Conservation (phyloP, 2,888 invertebrate genomes). For the Leucoptera coffeella region DNA sequence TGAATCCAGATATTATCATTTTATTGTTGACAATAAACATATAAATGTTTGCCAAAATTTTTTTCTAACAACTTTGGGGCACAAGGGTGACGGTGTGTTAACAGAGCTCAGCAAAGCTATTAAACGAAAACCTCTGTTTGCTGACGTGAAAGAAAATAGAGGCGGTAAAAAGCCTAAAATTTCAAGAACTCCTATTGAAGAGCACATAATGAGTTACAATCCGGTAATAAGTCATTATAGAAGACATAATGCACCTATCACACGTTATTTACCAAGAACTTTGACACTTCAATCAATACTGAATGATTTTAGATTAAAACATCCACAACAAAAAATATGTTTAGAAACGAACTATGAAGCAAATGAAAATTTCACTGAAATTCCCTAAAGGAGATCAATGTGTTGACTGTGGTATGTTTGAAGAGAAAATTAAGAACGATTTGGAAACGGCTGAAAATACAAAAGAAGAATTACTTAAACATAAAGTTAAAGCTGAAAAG, state of each 20-base stretch:
- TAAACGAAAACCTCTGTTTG: slow-evolving; percentile 4
- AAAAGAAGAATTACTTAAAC: slow-evolving; percentile 3
- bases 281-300: slow-evolving; percentile 6
- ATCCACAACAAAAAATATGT: slow-evolving; percentile 5
- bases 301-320: slow-evolving; percentile 6
- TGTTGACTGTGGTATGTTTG: slow-evolving; percentile 5
- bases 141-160: slow-evolving; percentile 5
- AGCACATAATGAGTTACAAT: slow-evolving; percentile 6
- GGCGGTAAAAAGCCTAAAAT: slow-evolving; percentile 6
- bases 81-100: slow-evolving; percentile 4
- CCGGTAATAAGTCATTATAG: slow-evolving; percentile 5
- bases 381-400: slow-evolving; percentile 4
- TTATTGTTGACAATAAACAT: slow-evolving; percentile 5
- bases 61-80: slow-evolving; percentile 6
- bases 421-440: slow-evolving; percentile 4
- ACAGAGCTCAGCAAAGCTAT: slow-evolving; percentile 5
- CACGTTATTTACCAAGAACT: slow-evolving; percentile 6
- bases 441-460: not conserved
- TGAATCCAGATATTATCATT: slow-evolving; percentile 6
- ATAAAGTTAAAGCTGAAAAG: slow-evolving; percentile 5
- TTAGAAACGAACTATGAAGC: slow-evolving; percentile 5
- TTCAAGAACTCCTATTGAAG: slow-evolving; percentile 5
- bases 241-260: slow-evolving; percentile 6
- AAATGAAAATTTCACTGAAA: slow-evolving; percentile 7
- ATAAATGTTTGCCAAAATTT: slow-evolving; percentile 7